A percentile compares a stretch with the other conserved stretches of the same genome.
phyloP scores from a whole-genome alignment of 2,113 vertebrate species.

The Grammomys surdaster region DNA sequence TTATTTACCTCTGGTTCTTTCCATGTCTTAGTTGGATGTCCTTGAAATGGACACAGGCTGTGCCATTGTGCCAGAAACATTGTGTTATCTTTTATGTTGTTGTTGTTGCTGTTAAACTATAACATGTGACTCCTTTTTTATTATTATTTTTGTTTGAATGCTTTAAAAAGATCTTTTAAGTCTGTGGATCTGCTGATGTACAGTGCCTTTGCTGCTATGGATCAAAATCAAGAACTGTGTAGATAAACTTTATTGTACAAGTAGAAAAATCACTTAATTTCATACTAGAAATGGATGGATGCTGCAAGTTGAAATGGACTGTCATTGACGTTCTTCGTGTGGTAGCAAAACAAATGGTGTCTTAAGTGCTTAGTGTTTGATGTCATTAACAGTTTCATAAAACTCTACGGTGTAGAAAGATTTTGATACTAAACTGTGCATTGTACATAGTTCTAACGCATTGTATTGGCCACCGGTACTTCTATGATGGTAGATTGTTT shows the following conservation, averaged over 20 bases:
- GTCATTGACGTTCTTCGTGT: slow-evolving; percentile 91
- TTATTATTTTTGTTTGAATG: slow-evolving; percentile 87
- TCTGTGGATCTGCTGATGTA: slow-evolving; percentile 95
- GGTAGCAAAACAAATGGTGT: slow-evolving; percentile 91
- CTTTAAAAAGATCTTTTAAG: slow-evolving; percentile 91
- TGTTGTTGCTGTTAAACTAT: slow-evolving; percentile 92
- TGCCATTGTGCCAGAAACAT: slow-evolving; percentile 91
- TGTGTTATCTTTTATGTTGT: slow-evolving; percentile 91
- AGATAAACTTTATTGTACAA: slow-evolving; percentile 93
- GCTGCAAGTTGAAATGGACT: slow-evolving; percentile 92
- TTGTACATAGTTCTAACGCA: slow-evolving; percentile 93
- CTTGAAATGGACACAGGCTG: slow-evolving; percentile 86
- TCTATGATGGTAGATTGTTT: slow-evolving; percentile 93
- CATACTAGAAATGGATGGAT: slow-evolving; percentile 93
- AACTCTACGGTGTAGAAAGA: slow-evolving; percentile 92
- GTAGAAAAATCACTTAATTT: slow-evolving; percentile 92
- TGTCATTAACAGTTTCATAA: slow-evolving; percentile 93
- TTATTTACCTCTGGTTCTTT: slow-evolving; percentile 87
- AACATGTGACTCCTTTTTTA: slow-evolving; percentile 89
- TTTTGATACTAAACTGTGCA: slow-evolving; percentile 94
- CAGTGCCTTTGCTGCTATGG: slow-evolving; percentile 96
- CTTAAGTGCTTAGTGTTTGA: slow-evolving; percentile 93
- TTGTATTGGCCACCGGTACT: slow-evolving; percentile 91
- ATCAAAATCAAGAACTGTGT: slow-evolving; percentile 93
- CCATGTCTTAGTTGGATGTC: slow-evolving; percentile 88